Percentiles rank a stretch among this genome's conserved stretches.
phyloP scores from a whole-genome alignment of 2,888 invertebrate species.

The Herminia tarsipennalis region DNA sequence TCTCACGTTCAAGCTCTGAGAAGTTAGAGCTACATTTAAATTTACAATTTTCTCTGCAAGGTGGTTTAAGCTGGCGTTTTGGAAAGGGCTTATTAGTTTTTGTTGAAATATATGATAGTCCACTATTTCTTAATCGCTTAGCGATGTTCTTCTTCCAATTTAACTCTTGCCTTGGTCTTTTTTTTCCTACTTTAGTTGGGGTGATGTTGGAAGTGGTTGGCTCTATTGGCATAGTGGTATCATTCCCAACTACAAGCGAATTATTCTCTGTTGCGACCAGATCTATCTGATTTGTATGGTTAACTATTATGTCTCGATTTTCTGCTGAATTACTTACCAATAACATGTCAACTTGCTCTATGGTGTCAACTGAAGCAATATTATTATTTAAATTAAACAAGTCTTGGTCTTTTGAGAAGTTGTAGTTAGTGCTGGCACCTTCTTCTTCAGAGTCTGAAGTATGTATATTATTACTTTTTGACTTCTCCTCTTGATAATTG shows the following conservation, averaged over 20 bases:
- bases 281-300: slow-evolving; percentile 3
- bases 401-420: too few species aligned
- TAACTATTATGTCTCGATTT: slow-evolving; percentile 6
- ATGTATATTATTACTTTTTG: too few species aligned
- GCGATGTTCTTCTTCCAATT: slow-evolving; percentile 15
- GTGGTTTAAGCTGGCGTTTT: neutral
- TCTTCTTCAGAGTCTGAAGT: too few species aligned
- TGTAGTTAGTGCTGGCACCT: too few species aligned
- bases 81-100: slow-evolving; percentile 5
- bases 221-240: slow-evolving; percentile 6
- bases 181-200: too few species aligned
- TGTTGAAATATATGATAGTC: neutral
- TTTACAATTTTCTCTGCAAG: slow-evolving; percentile 10
- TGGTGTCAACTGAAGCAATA: slow-evolving; percentile 7
- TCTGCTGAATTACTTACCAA: slow-evolving; percentile 6
- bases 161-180: slow-evolving; percentile 15
- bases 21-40: slow-evolving; percentile 9
- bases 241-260: slow-evolving; percentile 7
- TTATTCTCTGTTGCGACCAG: slow-evolving; percentile 9
- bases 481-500: too few species aligned
- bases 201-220: slow-evolving; percentile 2
- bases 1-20: slow-evolving; percentile 1
- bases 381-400: slow-evolving; percentile 9
- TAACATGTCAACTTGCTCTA: slow-evolving; percentile 8
- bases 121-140: slow-evolving; percentile 8